phyloP scores from a whole-genome alignment of 2,888 invertebrate species.

The Sesamia inferens region DNA sequence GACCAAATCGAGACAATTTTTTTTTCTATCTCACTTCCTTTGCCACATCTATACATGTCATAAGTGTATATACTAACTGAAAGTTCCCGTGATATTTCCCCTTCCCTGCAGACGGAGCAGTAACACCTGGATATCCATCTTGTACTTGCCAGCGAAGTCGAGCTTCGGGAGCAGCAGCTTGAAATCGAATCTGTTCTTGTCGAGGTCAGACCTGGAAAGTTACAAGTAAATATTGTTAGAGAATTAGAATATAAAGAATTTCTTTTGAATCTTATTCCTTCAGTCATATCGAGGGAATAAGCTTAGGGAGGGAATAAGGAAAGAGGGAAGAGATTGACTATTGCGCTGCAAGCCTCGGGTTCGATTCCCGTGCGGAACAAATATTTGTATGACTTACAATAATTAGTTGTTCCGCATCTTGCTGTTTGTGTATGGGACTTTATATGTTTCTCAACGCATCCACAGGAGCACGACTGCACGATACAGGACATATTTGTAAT shows the following conservation, averaged over 20 bases:
- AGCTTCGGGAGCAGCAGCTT: constrained; percentile 90
- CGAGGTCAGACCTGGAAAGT: constrained; percentile 90
- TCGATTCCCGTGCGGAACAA: too few species aligned
- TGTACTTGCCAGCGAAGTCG: constrained; percentile 92
- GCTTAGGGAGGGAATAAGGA: too few species aligned
- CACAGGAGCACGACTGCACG: too few species aligned
- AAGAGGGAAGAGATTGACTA: too few species aligned
- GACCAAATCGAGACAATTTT: not conserved
- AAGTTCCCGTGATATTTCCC: constrained; percentile 92
- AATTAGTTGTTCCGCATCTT: too few species aligned
- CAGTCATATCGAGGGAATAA: not conserved
- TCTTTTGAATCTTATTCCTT: not conserved
- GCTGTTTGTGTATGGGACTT: too few species aligned
- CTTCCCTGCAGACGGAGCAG: constrained; percentile 91
- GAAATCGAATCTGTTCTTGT: constrained; percentile 91
- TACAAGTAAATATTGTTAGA: not conserved
- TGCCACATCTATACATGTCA: not conserved
- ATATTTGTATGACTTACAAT: too few species aligned
- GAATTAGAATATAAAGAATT: not conserved
- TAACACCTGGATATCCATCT: constrained; percentile 92
- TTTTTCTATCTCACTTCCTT: not conserved
- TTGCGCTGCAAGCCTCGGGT: too few species aligned
- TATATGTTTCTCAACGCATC: too few species aligned
- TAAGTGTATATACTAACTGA: constrained; percentile 88
- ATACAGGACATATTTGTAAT: too few species aligned